Conservation (phyloP, 2,797 vertebrate genomes). For the Hypotaenidia philippensis region DNA sequence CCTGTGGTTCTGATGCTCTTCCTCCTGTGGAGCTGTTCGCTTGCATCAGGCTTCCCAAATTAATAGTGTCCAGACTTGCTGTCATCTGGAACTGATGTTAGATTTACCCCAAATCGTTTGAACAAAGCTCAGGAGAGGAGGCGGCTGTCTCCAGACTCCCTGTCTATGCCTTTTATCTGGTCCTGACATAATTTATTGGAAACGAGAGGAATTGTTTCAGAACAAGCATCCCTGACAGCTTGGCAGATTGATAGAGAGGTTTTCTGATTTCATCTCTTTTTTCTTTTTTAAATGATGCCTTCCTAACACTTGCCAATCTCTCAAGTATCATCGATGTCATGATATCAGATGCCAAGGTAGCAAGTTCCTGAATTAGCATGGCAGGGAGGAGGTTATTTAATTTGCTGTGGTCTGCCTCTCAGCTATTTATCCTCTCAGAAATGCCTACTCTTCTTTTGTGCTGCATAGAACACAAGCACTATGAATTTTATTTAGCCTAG, state of each 20-base stretch:
- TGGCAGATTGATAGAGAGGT: conserved; percentile 71
- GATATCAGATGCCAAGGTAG: background rate
- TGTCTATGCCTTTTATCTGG: conserved; percentile 46
- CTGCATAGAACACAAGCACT: fast-evolving
- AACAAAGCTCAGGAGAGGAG: background rate
- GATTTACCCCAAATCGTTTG: background rate
- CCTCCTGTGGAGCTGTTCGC: background rate
- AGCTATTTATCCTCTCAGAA: background rate
- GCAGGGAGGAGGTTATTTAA: background rate
- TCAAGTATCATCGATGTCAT: background rate
- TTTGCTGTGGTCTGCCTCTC: background rate
- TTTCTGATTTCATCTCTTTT: conserved; percentile 41
- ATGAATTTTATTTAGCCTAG: fast-evolving
- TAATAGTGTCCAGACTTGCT: background rate
- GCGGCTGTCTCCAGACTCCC: conserved; percentile 50
- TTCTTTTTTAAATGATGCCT: background rate
- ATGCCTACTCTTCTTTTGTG: background rate
- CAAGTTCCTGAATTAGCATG: background rate
- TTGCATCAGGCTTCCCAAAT: background rate
- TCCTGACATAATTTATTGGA: conserved; percentile 48
- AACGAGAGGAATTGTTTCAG: conserved; percentile 54
- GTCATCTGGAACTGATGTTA: background rate
- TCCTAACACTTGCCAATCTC: background rate
- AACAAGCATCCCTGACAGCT: conserved; percentile 54
- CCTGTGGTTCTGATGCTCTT: background rate